Evolutionary conservation across 2,797 vertebrate species (phyloP).

Genomic region (Triplophysa bombifrons): DNA sequence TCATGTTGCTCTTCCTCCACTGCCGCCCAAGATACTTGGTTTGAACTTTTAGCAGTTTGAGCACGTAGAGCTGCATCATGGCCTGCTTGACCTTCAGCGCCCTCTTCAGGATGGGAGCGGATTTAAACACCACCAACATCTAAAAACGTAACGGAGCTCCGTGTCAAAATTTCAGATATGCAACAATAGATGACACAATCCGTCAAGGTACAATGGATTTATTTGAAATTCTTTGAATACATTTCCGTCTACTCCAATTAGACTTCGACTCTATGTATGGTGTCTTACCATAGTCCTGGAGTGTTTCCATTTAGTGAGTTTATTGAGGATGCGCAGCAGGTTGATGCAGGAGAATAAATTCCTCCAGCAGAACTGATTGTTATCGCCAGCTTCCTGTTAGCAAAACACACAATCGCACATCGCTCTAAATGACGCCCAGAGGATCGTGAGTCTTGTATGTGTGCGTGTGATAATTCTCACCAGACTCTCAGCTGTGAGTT

Average conservation of each 20-base stretch:
- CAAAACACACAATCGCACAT: constrained; percentile 25
- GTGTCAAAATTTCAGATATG: background rate
- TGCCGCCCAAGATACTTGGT: constrained; percentile 96
- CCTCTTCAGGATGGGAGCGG: constrained; percentile 92
- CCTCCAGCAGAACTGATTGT: constrained; percentile 98
- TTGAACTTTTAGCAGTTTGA: constrained; percentile 94
- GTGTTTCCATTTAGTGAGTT: constrained; percentile 99
- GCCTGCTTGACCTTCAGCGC: constrained; percentile 96
- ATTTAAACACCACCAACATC: constrained; percentile 98
- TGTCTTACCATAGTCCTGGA: constrained; percentile 89
- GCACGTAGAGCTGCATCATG: constrained; percentile 96
- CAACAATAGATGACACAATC: too few relatives aligned
- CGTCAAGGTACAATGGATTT: too few relatives aligned
- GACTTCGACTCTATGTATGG: too few relatives aligned
- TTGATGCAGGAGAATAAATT: constrained; percentile 98
- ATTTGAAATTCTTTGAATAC: too few relatives aligned
- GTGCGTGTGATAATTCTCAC: constrained; percentile 71
- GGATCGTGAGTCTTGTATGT: background rate
- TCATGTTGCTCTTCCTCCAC: constrained; percentile 99
- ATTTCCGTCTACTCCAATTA: too few relatives aligned
- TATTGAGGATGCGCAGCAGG: constrained; percentile 95
- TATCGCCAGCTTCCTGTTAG: constrained; percentile 93
- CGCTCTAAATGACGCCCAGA: background rate
- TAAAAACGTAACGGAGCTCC: constrained; percentile 53
- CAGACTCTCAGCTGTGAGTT: constrained; percentile 96